Percentiles rank a stretch among this genome's conserved stretches.
Evolutionary conservation across 2,797 vertebrate species (phyloP).

Genomic region (Lerista edwardsae): DNA sequence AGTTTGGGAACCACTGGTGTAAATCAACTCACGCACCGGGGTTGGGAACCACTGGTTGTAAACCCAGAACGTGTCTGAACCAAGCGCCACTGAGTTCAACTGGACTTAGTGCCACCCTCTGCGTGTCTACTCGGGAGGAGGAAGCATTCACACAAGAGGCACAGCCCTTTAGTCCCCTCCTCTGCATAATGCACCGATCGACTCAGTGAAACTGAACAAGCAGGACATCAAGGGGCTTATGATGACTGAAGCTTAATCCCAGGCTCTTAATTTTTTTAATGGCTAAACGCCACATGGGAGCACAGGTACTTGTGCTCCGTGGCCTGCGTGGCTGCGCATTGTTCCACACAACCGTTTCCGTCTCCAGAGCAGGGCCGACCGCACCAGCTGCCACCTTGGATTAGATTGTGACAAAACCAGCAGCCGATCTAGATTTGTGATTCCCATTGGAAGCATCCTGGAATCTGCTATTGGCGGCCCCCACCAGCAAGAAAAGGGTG

Average conservation of each 20-base stretch:
- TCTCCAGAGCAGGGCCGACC: background rate
- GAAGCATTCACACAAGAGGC: background rate
- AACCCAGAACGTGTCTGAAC: too few species aligned
- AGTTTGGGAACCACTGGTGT: too few species aligned
- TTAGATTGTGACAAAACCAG: background rate
- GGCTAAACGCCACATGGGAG: background rate
- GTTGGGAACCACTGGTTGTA: too few species aligned
- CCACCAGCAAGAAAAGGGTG: too few species aligned
- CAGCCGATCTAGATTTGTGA: too few species aligned
- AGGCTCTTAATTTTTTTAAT: conserved; percentile 22
- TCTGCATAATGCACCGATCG: background rate
- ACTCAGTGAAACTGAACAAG: background rate
- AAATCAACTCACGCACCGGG: too few species aligned
- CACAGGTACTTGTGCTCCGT: background rate
- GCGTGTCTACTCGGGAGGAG: background rate
- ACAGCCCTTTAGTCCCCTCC: background rate
- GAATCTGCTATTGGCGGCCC: too few species aligned
- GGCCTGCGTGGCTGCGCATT: background rate
- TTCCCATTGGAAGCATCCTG: too few species aligned
- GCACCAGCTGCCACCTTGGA: background rate
- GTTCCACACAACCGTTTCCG: background rate
- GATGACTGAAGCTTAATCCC: background rate
- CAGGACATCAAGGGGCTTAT: background rate
- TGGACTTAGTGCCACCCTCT: too few species aligned
- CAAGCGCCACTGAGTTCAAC: too few species aligned